Conservation (phyloP, 2,797 vertebrate genomes). For the Ctenochaetus hawaiiensis region DNA sequence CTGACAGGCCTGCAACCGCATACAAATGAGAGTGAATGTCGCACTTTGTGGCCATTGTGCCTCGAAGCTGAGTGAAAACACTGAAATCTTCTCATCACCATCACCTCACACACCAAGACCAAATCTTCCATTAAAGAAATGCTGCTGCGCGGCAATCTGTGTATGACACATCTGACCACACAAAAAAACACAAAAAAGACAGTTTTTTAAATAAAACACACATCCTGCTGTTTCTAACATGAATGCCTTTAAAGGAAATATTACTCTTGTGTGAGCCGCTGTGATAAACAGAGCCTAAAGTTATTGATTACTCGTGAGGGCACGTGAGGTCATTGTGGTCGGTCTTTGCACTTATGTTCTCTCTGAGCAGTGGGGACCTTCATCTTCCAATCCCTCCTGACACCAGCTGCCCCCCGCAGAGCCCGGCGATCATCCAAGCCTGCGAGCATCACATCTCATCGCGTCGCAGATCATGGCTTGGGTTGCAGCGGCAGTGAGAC, state of each 20-base stretch:
- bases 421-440: slow-evolving; percentile 43
- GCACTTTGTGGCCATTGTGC: background rate
- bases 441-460: slow-evolving; percentile 9
- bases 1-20: slow-evolving; percentile 4
- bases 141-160: background rate
- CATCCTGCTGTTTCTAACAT: background rate
- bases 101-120: background rate
- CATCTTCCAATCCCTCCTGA: slow-evolving; percentile 31
- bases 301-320: slow-evolving; percentile 57
- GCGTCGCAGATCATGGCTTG: slow-evolving; percentile 34
- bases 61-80: background rate
- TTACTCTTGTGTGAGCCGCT: slow-evolving; percentile 7
- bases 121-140: background rate
- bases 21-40: slow-evolving; percentile 30
- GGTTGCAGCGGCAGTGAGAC: slow-evolving; percentile 22
- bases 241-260: background rate
- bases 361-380: slow-evolving; percentile 25
- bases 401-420: slow-evolving; percentile 32
- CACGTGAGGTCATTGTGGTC: slow-evolving; percentile 31
- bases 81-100: slow-evolving; percentile 10
- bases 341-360: slow-evolving; percentile 24
- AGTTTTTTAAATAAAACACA: slow-evolving; percentile 16
- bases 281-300: slow-evolving; percentile 35
- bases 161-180: background rate
- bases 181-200: background rate